These are phyloP conservation scores for Dreissena polymorpha DNA, from an alignment of 1,140 invertebrate species.

Conservation along the genomic window DNA sequence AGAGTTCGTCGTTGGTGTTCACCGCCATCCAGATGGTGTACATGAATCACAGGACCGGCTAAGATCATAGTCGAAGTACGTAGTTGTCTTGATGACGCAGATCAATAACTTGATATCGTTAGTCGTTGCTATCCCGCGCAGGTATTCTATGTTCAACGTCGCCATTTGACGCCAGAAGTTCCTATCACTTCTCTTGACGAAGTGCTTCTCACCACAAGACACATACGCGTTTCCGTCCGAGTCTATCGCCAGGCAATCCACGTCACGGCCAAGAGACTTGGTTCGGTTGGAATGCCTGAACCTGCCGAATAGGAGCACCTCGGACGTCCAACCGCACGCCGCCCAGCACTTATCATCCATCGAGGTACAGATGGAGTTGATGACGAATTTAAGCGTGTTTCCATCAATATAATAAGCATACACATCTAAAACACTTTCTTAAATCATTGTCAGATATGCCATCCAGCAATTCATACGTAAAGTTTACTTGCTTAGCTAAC, in stretches of 20 bases:
- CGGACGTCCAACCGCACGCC: constrained; percentile 56
- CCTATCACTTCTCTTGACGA: constrained; percentile 52
- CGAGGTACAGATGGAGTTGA: constrained; percentile 57
- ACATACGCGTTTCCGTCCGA: constrained; percentile 52
- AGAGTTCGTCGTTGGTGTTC: constrained; percentile 58
- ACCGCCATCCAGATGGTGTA: constrained; percentile 59
- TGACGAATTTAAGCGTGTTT: constrained; percentile 17
- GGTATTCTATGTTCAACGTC: constrained; percentile 51
- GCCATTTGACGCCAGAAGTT: constrained; percentile 52
- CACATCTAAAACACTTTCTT: no score
- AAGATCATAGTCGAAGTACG: constrained; percentile 57
- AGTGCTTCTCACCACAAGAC: constrained; percentile 57
- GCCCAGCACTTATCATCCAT: constrained; percentile 56
- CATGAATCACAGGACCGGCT: constrained; percentile 52
- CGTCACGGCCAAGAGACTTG: constrained; percentile 49
- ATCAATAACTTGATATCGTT: constrained; percentile 44
- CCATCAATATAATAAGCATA: no score
- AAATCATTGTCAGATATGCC: no score
- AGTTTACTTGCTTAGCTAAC: no score
- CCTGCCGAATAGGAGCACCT: constrained; percentile 42
- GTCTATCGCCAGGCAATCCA: constrained; percentile 58
- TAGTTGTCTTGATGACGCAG: constrained; percentile 51
- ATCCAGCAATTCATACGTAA: no score
- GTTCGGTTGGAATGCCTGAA: constrained; percentile 25
- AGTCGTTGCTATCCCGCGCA: constrained; percentile 50